Percentiles rank a stretch among this genome's conserved stretches.
Conservation (phyloP, 2,113 vertebrate species). For the Probosciger aterrimus region DNA sequence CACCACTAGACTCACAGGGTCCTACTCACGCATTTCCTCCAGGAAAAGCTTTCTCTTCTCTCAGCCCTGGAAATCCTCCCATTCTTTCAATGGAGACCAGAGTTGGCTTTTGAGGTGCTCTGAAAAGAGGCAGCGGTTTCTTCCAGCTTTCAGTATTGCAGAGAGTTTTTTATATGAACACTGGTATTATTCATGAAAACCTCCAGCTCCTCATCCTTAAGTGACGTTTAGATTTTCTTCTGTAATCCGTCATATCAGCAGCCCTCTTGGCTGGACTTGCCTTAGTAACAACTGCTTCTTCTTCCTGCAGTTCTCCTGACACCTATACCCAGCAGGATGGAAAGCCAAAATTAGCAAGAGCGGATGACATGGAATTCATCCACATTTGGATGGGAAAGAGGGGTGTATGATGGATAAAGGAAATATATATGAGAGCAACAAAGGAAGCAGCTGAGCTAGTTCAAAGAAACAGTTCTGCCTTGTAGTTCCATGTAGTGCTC, state of each 20-base stretch:
- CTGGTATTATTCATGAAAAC: not conserved
- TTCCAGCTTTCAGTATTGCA: not conserved
- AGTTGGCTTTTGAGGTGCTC: not conserved
- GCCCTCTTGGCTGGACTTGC: not conserved
- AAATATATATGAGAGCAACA: not conserved
- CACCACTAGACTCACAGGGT: not conserved
- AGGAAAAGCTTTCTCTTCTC: not conserved
- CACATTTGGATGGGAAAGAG: not conserved
- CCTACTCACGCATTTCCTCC: not conserved
- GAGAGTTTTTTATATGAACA: not conserved
- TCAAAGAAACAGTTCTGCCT: not conserved
- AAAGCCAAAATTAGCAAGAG: not conserved
- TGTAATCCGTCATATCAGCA: not conserved
- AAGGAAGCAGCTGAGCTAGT: not conserved
- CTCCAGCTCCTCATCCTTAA: not conserved
- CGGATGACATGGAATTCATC: not conserved
- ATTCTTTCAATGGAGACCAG: not conserved
- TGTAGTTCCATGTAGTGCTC: not conserved
- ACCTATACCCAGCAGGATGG: not conserved
- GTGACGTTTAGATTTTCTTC: not conserved
- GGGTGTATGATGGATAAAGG: not conserved
- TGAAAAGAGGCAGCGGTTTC: not conserved
- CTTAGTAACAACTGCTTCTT: not conserved
- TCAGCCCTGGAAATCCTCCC: not conserved
- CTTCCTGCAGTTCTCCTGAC: not conserved